Conservation (phyloP, 2,888 invertebrate genomes). For the Crossocerus cetratus region DNA sequence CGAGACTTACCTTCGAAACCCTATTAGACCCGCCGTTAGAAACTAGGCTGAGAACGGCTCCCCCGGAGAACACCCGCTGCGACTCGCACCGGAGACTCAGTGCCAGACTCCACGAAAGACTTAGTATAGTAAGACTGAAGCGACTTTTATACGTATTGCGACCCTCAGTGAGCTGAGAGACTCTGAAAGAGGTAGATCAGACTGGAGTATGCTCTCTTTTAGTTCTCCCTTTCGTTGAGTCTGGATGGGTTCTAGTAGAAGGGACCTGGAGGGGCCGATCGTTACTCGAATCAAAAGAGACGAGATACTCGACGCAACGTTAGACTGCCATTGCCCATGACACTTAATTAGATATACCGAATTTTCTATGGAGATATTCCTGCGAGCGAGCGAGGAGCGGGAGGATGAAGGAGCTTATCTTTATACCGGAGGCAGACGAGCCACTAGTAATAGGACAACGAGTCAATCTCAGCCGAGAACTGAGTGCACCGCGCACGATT, state of each 20-base stretch:
- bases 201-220: constrained; percentile 3
- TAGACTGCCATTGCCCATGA: constrained; percentile 55
- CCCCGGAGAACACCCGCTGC: no score
- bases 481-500: no score
- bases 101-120: no score
- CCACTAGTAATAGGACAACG: not conserved
- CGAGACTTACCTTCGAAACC: not conserved
- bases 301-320: constrained; percentile 24
- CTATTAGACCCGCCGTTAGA: no score
- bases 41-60: no score
- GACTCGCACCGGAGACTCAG: no score
- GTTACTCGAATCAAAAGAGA: constrained; percentile 28
- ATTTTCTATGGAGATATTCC: constrained; percentile 42
- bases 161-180: no score
- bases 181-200: no score
- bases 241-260: constrained; percentile 2
- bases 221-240: not conserved
- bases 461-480: no score
- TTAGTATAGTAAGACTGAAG: no score
- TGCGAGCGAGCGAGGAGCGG: not conserved
- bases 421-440: constrained; percentile 33
- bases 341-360: constrained; percentile 52
- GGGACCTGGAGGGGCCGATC: not conserved
- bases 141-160: no score
- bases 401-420: constrained; percentile 33